Evolutionary conservation across 2,888 invertebrate genomes (phyloP).

Genomic region (Cosmorhoe ocellata): DNA sequence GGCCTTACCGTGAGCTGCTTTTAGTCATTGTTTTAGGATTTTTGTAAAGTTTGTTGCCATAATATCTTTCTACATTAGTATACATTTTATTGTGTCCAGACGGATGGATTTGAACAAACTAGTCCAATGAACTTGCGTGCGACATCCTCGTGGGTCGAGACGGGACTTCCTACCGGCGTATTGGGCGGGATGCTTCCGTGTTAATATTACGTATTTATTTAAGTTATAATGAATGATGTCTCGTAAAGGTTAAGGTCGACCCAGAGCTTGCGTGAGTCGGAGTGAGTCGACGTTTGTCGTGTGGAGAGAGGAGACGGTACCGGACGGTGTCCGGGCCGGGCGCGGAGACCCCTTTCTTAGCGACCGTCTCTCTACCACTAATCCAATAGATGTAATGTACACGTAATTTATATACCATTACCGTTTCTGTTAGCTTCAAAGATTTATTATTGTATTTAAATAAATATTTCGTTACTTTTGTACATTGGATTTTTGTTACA

Average conservation of each 20-base stretch:
- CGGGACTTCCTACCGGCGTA: constrained; percentile 48
- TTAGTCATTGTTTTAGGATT: constrained; percentile 83
- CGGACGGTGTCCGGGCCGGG: constrained; percentile 12
- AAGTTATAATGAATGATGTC: constrained; percentile 49
- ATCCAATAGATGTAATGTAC: constrained; percentile 37
- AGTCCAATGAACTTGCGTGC: constrained; percentile 72
- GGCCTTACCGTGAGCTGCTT: constrained; percentile 76
- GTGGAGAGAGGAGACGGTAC: neutral
- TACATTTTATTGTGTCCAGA: constrained; percentile 76
- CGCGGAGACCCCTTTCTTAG: constrained; percentile 22
- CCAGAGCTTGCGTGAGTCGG: constrained; percentile 25
- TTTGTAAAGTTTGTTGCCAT: constrained; percentile 83
- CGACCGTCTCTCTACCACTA: constrained; percentile 39
- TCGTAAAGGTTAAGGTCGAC: constrained; percentile 42
- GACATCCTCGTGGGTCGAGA: constrained; percentile 55
- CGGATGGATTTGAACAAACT: constrained; percentile 80
- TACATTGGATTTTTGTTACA: constrained; percentile 79
- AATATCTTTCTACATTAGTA: constrained; percentile 82
- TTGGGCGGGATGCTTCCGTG: constrained; percentile 54
- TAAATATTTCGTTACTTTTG: constrained; percentile 77
- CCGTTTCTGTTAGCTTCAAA: constrained; percentile 73
- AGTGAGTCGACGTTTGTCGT: constrained; percentile 11
- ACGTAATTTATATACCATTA: constrained; percentile 56
- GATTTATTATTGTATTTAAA: constrained; percentile 73
- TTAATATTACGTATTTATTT: constrained; percentile 66